Evolutionary conservation across 2,113 vertebrate genomes (phyloP), one percentile per base, ranked within the genome.

Genomic region (Brachionichthys hirsutus): DNA sequence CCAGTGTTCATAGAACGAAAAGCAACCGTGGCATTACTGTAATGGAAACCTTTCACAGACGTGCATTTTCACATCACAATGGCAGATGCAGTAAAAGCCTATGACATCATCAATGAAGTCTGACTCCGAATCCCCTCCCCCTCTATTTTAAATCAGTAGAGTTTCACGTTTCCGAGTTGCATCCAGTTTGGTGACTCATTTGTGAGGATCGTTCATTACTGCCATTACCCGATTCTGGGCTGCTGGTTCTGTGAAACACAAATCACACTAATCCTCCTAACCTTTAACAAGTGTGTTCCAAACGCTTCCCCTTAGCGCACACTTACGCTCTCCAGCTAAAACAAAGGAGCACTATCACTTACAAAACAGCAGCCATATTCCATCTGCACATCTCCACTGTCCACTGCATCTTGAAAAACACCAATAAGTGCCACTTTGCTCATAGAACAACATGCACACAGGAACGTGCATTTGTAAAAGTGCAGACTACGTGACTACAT

Each of bases 331-430:
- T 74, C 47, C 38, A 34, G 40, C 55, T 45, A 44, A 62, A 67
- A 78, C 59, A 70, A 65, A 68, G 24, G 14, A 68, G 54, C 45
- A 45, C 38, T 50, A 68, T 82, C 70, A 61, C 40, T 71, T 52
- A 52, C 66, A 55, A 24, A 54, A 54, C 78, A 84, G 86, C 76
- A 86, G 90, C 86, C 48, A 5, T 75, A 36, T 40, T 83, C 73
- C 85, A 87, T 87, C 75, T 89, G 87, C 50, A 62, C 77, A 63
- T 48, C 78, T 77, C 64, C 18, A 19, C 58, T 47, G 45, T 52
- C 55, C 51, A 20, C 34, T 12, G 13, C 13, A 11, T 60, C 20
- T 60, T 42, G 0, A 51, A 58, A 20, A 64, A 67, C 54, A 55
- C 43, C n/a, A 61, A 40, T 43, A 66, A 71, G 45, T 63, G 51